A percentile compares a stretch with the other conserved stretches of the same genome.
phyloP scores from a whole-genome alignment of 2,888 invertebrate genomes.

The Hyppa rectilinea region DNA sequence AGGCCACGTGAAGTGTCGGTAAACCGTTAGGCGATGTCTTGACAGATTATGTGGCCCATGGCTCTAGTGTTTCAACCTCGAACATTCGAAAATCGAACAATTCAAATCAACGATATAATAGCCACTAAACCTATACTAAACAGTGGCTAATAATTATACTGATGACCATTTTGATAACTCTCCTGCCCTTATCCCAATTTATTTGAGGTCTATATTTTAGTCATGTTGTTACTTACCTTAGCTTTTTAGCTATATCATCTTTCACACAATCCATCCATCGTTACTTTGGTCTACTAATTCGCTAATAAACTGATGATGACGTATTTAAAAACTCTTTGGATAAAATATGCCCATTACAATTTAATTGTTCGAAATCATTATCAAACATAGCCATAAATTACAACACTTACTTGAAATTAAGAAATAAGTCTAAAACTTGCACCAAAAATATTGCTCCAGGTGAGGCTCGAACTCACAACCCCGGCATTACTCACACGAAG shows the following conservation, averaged over 20 bases:
- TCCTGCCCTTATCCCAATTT: no score
- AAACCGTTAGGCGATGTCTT: no score
- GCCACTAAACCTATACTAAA: neutral
- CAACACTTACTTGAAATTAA: neutral
- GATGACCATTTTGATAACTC: no score
- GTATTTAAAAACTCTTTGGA: neutral
- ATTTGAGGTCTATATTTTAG: no score
- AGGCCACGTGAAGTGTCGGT: no score
- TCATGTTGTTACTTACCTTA: no score
- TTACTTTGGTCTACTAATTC: no score
- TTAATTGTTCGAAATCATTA: neutral
- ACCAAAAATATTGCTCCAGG: slow-evolving; percentile 95
- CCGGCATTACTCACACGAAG: slow-evolving; percentile 97
- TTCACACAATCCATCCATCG: no score
- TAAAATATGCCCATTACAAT: slow-evolving; percentile 1
- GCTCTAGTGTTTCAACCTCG: no score
- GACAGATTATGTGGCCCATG: no score
- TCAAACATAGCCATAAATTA: neutral
- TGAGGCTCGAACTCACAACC: slow-evolving; percentile 99
- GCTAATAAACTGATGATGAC: neutral
- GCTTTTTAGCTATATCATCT: no score
- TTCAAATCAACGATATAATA: neutral
- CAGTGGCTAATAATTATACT: neutral
- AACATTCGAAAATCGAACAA: no score
- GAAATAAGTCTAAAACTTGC: neutral